Evolutionary conservation across 2,888 invertebrate genomes (phyloP).

Genomic region (Ochlodes sylvanus): DNA sequence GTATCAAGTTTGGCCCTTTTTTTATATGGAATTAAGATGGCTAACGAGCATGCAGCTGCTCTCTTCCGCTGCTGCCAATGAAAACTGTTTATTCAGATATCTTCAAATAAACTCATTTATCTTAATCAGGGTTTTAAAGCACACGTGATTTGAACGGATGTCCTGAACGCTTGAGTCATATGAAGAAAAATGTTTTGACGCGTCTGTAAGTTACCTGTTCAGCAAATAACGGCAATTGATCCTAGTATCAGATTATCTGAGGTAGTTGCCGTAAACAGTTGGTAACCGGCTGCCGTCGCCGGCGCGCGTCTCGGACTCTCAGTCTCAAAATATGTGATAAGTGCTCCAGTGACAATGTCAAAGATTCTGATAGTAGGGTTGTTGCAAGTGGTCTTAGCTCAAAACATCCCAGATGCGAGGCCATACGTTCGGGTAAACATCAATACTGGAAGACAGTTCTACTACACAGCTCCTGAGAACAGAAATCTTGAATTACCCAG

Average conservation of each 20-base stretch:
- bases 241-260: slow-evolving; percentile 1
- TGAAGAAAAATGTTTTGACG: not conserved
- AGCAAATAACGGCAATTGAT: slow-evolving; percentile 4
- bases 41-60: too few species aligned
- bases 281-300: slow-evolving; percentile 1
- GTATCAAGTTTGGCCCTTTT: too few species aligned
- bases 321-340: not conserved
- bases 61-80: too few species aligned
- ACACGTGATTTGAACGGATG: not conserved
- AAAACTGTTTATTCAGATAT: not conserved
- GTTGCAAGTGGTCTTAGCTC: not conserved
- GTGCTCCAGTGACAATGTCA: not conserved
- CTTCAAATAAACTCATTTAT: not conserved
- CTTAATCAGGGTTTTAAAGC: not conserved
- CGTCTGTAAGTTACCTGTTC: not conserved
- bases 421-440: not conserved
- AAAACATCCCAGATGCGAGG: not conserved
- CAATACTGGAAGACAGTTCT: not conserved
- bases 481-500: not conserved
- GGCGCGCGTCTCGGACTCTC: slow-evolving; percentile 4
- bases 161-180: not conserved
- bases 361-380: not conserved
- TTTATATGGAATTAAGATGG: too few species aligned
- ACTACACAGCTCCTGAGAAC: not conserved
- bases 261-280: slow-evolving; percentile 14